Evolutionary conservation across 1,140 invertebrate genomes (phyloP).

Genomic region (Lepidostoma basale): DNA sequence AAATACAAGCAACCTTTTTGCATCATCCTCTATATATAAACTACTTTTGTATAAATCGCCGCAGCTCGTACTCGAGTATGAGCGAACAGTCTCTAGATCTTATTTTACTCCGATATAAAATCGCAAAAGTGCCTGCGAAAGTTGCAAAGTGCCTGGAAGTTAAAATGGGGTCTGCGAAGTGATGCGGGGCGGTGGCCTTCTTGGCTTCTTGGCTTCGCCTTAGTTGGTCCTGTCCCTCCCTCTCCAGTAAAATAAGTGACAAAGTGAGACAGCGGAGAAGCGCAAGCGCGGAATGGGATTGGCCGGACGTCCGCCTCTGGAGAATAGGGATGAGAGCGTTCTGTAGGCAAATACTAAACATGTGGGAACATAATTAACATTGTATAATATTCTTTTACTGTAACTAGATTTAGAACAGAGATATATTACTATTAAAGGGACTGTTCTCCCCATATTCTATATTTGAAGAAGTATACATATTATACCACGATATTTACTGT

Average conservation of each 20-base stretch:
- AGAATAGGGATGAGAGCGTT: no score
- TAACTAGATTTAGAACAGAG: constrained; percentile 44
- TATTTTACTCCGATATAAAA: constrained; percentile 22
- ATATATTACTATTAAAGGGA: constrained; percentile 39
- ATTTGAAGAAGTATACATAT: constrained; percentile 45
- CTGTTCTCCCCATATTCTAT: constrained; percentile 38
- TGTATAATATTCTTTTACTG: constrained; percentile 47
- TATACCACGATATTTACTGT: constrained; percentile 41
- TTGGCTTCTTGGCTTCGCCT: no score
- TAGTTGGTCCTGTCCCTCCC: no score
- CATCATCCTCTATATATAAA: constrained; percentile 12
- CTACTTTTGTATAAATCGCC: constrained; percentile 7
- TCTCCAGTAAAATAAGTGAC: no score
- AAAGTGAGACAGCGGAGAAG: no score
- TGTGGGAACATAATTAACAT: constrained; percentile 41
- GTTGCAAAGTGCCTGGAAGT: constrained; percentile 28
- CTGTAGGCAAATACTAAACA: constrained; percentile 43
- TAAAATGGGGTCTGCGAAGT: neutral
- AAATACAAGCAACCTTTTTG: constrained; percentile 18
- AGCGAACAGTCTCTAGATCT: constrained; percentile 2
- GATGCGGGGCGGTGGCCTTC: neutral
- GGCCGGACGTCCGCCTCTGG: no score
- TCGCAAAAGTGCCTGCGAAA: constrained; percentile 33
- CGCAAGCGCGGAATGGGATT: no score
- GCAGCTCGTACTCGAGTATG: neutral